phyloP scores from a whole-genome alignment of 2,888 invertebrate genomes.

The Phaedon cochleariae region DNA sequence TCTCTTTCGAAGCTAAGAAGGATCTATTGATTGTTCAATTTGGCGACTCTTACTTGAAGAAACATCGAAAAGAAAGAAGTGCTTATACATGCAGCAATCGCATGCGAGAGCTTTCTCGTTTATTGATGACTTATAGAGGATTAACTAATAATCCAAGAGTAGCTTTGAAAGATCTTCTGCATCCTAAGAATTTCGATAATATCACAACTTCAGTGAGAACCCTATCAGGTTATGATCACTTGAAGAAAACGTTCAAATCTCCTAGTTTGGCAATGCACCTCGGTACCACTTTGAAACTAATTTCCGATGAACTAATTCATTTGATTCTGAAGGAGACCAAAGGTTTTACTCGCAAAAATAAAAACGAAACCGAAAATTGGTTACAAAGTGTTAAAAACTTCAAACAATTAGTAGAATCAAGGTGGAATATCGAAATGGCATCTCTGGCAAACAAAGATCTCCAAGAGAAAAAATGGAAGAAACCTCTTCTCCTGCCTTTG shows the following conservation, averaged over 20 bases:
- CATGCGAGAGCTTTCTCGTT: constrained; percentile 26
- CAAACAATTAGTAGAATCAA: too few species aligned
- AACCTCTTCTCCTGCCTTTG: too few species aligned
- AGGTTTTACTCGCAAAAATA: constrained; percentile 27
- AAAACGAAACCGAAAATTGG: too few species aligned
- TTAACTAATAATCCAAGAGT: constrained; percentile 19
- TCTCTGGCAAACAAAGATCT: too few species aligned
- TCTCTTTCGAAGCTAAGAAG: constrained; percentile 31
- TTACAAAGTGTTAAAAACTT: too few species aligned
- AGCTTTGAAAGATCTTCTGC: constrained; percentile 11
- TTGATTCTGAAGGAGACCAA: constrained; percentile 23
- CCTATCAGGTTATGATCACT: constrained; percentile 23
- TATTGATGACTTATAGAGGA: too few species aligned
- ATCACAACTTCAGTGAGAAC: constrained; percentile 18
- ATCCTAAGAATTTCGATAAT: constrained; percentile 16
- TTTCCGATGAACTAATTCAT: constrained; percentile 28
- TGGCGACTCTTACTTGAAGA: constrained; percentile 32
- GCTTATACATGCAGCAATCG: constrained; percentile 28
- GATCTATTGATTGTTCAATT: constrained; percentile 28
- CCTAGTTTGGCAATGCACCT: constrained; percentile 27
- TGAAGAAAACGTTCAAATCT: constrained; percentile 17
- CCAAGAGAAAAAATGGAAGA: too few species aligned
- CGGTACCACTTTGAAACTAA: constrained; percentile 23
- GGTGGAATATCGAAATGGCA: too few species aligned
- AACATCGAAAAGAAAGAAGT: constrained; percentile 27